Base-by-base conservation (phyloP, 2,797 vertebrate genomes). In the Semotilus atromaculatus region DNA sequence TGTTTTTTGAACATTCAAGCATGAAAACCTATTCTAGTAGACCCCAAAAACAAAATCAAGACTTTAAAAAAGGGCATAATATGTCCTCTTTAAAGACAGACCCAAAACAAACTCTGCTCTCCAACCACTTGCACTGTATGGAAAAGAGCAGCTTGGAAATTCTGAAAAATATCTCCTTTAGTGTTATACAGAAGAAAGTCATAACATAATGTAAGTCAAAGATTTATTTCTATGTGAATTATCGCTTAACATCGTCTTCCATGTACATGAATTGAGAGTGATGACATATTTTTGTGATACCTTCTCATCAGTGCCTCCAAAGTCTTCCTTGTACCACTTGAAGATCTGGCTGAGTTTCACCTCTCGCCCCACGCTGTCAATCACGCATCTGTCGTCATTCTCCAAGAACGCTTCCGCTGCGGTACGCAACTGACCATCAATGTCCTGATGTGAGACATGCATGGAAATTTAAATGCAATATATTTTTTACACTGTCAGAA, bases 271-370 rank as follows among this genome's bases (percentile, higher is more conserved):
- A 16, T 58, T 5, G 53, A 72, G 9, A 64, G 23, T 66, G 29
- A 62, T 26, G 58, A 23, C 29, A 19, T 31, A 43, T 67, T 36
- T 83, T 75, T 23, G 48, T 43, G 3, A 34, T 93, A 96, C 96
- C 93, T 95, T 94, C 83, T 95, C 94, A 86, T 96, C 95, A 0
- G 95, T 95, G 88, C 93, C 94, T 86, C 96, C 96, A 71, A 96
- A 96, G 89, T 96, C 96, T 9, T 89, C 88, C 86, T 95, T 95
- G 93, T 96, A 96, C 95, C 95, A 96, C 85, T 96, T 96, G 86
- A 96, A 96, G 86, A 96, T 94, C 89, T 94, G 94, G 91, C 94
- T 96, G 40, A 96, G 94, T 79, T 91, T 92, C 80, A 96, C 94
- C 92, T 96, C 95, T 76, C 83, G 87, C 88, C 94, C 95, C 80